Conservation (phyloP, 2,888 invertebrate species). For the Sipha maydis region DNA sequence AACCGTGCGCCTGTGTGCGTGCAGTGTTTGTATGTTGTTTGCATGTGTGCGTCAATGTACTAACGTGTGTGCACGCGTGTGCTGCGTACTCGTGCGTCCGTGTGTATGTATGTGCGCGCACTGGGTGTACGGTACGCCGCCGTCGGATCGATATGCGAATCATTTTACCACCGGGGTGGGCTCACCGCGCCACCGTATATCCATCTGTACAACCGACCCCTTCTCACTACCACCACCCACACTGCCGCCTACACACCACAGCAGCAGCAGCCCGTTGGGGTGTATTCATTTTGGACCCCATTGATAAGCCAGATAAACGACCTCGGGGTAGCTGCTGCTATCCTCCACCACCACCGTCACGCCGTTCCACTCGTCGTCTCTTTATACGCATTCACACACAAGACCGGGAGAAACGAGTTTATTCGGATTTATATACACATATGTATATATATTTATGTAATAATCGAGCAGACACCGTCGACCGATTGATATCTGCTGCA, state of each 20-base stretch:
- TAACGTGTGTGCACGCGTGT: too few relatives aligned
- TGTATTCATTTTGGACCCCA: constrained; percentile 44
- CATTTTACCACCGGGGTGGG: constrained; percentile 41
- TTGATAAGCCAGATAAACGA: constrained; percentile 61
- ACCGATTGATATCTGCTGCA: constrained; percentile 27
- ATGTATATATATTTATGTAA: background rate
- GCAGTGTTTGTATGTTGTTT: background rate
- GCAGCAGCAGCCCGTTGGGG: background rate
- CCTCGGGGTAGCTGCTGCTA: constrained; percentile 20
- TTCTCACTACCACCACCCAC: background rate
- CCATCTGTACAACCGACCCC: background rate
- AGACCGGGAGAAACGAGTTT: constrained; percentile 22
- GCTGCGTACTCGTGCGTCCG: too few relatives aligned
- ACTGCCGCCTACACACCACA: background rate
- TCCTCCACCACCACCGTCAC: background rate
- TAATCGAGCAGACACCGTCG: background rate
- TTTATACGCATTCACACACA: background rate
- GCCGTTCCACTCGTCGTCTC: background rate
- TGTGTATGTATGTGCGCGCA: background rate
- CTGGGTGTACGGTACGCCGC: constrained; percentile 16
- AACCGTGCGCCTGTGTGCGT: background rate
- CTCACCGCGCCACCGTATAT: background rate
- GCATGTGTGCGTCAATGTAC: background rate
- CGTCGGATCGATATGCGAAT: constrained; percentile 57
- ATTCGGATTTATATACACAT: constrained; percentile 6